Base-by-base conservation (phyloP, 2,888 invertebrate genomes). In the Ophion costatus region DNA sequence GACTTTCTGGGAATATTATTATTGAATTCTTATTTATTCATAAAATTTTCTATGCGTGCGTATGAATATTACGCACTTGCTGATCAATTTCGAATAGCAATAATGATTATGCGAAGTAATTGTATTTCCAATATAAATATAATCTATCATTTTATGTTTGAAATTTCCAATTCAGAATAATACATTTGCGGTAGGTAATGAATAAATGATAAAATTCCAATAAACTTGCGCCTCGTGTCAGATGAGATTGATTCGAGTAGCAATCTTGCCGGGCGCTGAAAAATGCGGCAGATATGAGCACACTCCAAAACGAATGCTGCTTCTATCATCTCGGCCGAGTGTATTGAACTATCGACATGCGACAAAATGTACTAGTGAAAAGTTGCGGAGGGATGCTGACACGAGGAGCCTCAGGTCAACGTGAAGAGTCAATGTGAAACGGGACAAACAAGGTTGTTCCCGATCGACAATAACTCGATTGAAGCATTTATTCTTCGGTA, bases 401-500 rank as follows among this genome's bases (percentile, higher is more conserved):
- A 6, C 20, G n/a, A 20, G 38, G 14, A 57, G 42, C 22, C 29
- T 38, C 57, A 10, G 71, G 57, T 82, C 22, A 73, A 59, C 64
- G 45, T 77, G 29, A 59, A 77, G 70, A 83, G 71, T 80, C 70
- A 81, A 79, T 59, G 57, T 42, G 76, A 59, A 66, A 61, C 64
- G 22, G 45, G 45, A 22, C 64, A 83, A 80, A 83, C 64, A 57
- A 66, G 51, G 77, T 83, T 83, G 59, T 80, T 67, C 17, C 22
- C 61, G 24, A 33, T 71, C 45, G 56, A 57, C 67, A 33, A 76
- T 83, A 77, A 80, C 42, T 73, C 64, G 75, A 79, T 80, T 70
- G 79, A 45, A 38, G 73, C 76, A 73, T 80, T 83, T 76, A 71
- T 80, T 67, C 71, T 33, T 24, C 80, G 67, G 29, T 76, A 80